Percentiles rank a stretch among this genome's conserved stretches.
These are phyloP conservation scores for Meandrina meandrites DNA, from an alignment of 92 coral and sea anemone species.

Conservation along the genomic window DNA sequence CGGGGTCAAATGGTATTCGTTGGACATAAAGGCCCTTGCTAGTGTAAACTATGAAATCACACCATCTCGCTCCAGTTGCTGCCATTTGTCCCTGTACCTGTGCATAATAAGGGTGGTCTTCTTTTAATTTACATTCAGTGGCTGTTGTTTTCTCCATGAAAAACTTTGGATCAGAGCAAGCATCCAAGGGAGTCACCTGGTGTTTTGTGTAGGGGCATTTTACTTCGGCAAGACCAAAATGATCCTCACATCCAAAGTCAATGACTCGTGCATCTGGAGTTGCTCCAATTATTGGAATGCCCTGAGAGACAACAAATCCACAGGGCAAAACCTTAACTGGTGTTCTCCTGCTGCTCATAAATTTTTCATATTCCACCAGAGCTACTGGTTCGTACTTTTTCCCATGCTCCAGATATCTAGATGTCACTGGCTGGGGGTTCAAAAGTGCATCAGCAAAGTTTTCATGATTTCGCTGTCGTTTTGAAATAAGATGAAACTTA, in stretches of 20 bases:
- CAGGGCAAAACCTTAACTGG: slow-evolving; percentile 46
- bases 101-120: slow-evolving; percentile 6
- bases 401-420: slow-evolving; percentile 44
- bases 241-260: slow-evolving; percentile 39
- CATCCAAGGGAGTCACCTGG: slow-evolving; percentile 55
- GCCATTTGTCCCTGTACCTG: slow-evolving; percentile 19
- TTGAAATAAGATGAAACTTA: slow-evolving; percentile 37
- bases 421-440: slow-evolving; percentile 26
- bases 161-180: slow-evolving; percentile 37
- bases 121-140: slow-evolving; percentile 28
- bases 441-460: slow-evolving; percentile 27
- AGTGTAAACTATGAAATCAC: neutral
- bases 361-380: slow-evolving; percentile 42
- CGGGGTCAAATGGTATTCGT: neutral
- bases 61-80: neutral
- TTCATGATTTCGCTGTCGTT: slow-evolving; percentile 39
- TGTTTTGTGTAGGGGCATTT: slow-evolving; percentile 45
- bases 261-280: slow-evolving; percentile 55
- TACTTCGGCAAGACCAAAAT: slow-evolving; percentile 57
- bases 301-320: slow-evolving; percentile 38
- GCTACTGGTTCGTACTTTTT: slow-evolving; percentile 51
- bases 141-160: slow-evolving; percentile 23
- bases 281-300: slow-evolving; percentile 39
- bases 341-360: slow-evolving; percentile 27
- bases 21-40: slow-evolving; percentile 8